These are phyloP conservation scores for Apogon hyalosoma DNA, from an alignment of 2,797 vertebrate species.

Conservation along the genomic window DNA sequence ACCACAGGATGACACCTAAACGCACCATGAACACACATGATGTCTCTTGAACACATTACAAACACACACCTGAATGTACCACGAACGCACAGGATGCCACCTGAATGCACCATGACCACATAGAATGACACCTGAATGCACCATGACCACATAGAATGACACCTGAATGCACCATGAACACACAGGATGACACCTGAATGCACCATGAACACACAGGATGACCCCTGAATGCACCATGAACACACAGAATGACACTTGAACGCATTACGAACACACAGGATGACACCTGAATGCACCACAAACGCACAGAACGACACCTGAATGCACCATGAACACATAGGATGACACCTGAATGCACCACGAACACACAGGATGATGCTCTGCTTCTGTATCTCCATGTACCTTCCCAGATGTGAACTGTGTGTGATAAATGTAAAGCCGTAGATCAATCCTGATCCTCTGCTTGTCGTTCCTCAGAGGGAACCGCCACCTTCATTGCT, in stretches of 20 bases:
- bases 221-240: too few species aligned
- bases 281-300: constrained; percentile 45
- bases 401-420: background rate
- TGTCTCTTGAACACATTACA: too few species aligned
- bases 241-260: too few species aligned
- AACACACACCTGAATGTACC: too few species aligned
- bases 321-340: too few species aligned
- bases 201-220: too few species aligned
- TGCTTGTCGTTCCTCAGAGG: constrained; percentile 69
- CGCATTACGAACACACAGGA: background rate
- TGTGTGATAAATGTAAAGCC: background rate
- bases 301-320: too few species aligned
- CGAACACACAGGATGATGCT: background rate
- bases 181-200: constrained; percentile 44
- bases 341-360: background rate
- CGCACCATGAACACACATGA: too few species aligned
- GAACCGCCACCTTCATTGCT: constrained; percentile 92
- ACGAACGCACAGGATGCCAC: too few species aligned
- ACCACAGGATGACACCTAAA: background rate
- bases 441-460: background rate
- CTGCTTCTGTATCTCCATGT: too few species aligned
- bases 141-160: too few species aligned
- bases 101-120: background rate
- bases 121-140: too few species aligned
- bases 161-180: background rate